A percentile compares a stretch with the other conserved stretches of the same genome.
Conservation (phyloP, 2,797 vertebrate genomes). For the Centropyge bicolor region DNA sequence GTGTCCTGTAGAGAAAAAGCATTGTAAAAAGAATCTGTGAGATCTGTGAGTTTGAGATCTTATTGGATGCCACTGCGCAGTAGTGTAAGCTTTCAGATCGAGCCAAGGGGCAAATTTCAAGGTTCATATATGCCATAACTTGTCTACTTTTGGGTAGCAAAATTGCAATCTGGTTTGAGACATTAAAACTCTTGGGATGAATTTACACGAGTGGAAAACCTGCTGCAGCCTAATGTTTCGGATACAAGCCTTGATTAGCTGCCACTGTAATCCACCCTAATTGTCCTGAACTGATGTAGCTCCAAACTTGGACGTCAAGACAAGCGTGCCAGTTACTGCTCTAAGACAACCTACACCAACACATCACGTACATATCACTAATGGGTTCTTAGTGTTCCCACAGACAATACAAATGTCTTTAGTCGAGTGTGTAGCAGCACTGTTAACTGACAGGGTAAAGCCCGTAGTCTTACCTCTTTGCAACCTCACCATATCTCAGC, state of each 20-base stretch:
- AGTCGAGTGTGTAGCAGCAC: not conserved
- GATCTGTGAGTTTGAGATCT: not conserved
- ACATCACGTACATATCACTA: no score
- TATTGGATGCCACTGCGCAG: not conserved
- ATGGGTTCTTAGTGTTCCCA: no score
- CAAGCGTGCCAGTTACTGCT: not conserved
- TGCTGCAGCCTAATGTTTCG: not conserved
- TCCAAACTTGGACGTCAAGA: not conserved
- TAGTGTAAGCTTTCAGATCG: not conserved
- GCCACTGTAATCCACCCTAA: no score
- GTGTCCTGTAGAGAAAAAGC: constrained; percentile 82
- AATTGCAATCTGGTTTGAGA: not conserved
- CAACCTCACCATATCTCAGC: constrained; percentile 92
- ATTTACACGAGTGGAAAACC: not conserved
- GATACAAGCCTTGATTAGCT: not conserved
- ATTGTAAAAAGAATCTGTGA: not conserved
- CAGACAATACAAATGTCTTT: not conserved
- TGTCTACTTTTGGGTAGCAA: not conserved
- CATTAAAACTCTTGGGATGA: not conserved
- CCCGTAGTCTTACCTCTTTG: constrained; percentile 88
- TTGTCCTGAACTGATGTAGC: not conserved
- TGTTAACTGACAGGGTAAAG: no score
- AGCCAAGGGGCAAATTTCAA: not conserved
- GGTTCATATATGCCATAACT: not conserved
- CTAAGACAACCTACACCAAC: no score